These are phyloP conservation scores for Melitaea cinxia DNA, from an alignment of 1,140 invertebrate genomes.

Conservation along the genomic window DNA sequence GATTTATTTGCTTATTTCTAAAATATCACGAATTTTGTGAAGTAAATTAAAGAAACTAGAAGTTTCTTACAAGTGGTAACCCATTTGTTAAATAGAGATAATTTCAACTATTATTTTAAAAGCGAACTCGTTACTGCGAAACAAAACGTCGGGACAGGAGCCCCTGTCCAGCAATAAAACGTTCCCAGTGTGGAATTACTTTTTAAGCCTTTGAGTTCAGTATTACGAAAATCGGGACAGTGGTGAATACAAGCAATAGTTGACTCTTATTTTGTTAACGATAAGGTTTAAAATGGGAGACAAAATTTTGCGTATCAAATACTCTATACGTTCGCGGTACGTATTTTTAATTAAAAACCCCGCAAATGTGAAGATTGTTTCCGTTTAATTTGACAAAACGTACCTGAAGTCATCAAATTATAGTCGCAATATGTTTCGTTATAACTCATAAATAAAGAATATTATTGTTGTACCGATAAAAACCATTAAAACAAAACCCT, in stretches of 20 bases:
- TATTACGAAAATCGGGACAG: slow-evolving; percentile 4
- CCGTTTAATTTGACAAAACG: slow-evolving; percentile 8
- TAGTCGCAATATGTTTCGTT: background rate
- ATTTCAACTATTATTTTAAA: slow-evolving; percentile 12
- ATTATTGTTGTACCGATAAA: background rate
- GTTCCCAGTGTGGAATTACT: slow-evolving; percentile 7
- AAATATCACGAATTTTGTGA: background rate
- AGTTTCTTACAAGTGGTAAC: background rate
- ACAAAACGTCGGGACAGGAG: slow-evolving; percentile 4
- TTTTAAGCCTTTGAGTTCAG: slow-evolving; percentile 10
- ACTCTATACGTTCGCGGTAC: background rate
- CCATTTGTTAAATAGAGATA: background rate
- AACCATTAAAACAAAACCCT: background rate
- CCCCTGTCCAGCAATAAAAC: slow-evolving; percentile 10
- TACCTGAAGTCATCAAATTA: background rate
- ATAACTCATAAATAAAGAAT: background rate
- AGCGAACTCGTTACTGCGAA: slow-evolving; percentile 3
- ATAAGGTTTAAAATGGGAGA: background rate
- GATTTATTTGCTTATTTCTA: too few relatives aligned
- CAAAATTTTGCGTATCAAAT: background rate
- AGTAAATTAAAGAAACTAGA: background rate
- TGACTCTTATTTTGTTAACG: background rate
- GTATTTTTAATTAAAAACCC: slow-evolving; percentile 13
- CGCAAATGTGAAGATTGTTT: slow-evolving; percentile 12
- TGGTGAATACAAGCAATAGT: background rate